Evolutionary conservation across 2,113 vertebrate genomes (phyloP), one percentile per base, ranked within the genome.

Genomic region (Sorex araneus): DNA sequence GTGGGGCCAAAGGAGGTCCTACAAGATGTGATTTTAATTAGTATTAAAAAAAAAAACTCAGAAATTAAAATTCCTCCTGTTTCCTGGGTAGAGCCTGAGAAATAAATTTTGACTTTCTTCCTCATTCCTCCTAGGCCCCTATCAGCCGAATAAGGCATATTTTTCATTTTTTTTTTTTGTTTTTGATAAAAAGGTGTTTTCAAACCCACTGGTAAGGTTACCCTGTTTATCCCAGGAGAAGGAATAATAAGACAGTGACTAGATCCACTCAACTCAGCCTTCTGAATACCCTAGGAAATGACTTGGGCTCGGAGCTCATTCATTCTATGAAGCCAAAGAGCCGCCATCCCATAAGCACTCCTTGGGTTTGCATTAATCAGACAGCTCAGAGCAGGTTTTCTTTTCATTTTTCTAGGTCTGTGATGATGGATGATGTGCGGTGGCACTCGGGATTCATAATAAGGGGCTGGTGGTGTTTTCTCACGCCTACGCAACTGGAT

Each of bases 231-330:
- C 45, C 36, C 54, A 43, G 67, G 47, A 85, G 79, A 84, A 50
- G 89, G 57, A 71, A 74, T 69, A 83, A 77, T 77, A 70, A 66
- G 76, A 94, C 87, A 94, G 96, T 83, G 89, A 95, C 64, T 21
- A 66, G 28, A 66, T 92, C 18, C 93, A 94, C 66, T 2, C 27
- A 60, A 27, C 54, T 86, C 54, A 64, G 89, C 34, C 92, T 96
- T 73, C 66, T 84, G 94, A 94, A 92, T 83, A 57, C 50, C 3
- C 19, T 4, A 82, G 66, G 92, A 95, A 94, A 94, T 54, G 88
- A 93, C 96, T 95, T 66, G 77, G 92, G 91, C 94, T 77, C 0
- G 64, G 75, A 95, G 85, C 0, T 50, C 92, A 92, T 91, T 93
- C 90, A 94, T 94, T 91, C 0, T 5, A 67, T 0, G 63, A 57